Evolutionary conservation across 2,888 invertebrate genomes (phyloP), one percentile per base, ranked within the genome.

Genomic region (Rhamnusium bicolor): DNA sequence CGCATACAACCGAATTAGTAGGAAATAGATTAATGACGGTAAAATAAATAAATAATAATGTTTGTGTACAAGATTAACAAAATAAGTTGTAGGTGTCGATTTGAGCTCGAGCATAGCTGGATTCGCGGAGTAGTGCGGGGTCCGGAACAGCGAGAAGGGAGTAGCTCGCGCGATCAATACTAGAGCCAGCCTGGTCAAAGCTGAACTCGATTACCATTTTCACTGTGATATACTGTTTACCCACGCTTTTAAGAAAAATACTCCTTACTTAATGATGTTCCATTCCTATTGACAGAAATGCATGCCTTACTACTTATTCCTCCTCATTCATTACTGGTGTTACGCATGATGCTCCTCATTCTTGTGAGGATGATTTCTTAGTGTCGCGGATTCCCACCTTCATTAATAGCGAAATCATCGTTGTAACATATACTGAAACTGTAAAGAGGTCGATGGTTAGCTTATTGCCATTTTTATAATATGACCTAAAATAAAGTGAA

Each of bases 91-190:
- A 40, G 56, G 40, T 67, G 67, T 56, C 54, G 46, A 40, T 66
- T 66, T 61, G 29, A 40, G 60, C 69, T 27, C 60, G 60, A 61
- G 56, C 69, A 14, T 73, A 75, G 74, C 74, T 71, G 75, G 77
- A 71, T 74, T 74, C 68, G 79, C 71, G 75, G 75, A 60, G 73
- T 69, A 76, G 76, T 69, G 80, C 77, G 77, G 81, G 77, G 74
- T 72, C 76, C 78, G 80, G 80, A 81, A 80, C 80, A 79, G 79
- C 79, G 79, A 80, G 81, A 80, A 80, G 79, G 83, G 76, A 85
- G 85, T 84, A 84, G 85, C 84, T 79, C 78, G 80, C 72, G 69
- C 82, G 87, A 87, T 87, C 87, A 87, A 87, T 87, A 87, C 87
- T 81, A 84, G 81, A 83, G 80, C 81, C 82, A 82, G 86, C 86